These are phyloP conservation scores for Physella acuta DNA, from an alignment of 1,140 invertebrate species.

Conservation along the genomic window DNA sequence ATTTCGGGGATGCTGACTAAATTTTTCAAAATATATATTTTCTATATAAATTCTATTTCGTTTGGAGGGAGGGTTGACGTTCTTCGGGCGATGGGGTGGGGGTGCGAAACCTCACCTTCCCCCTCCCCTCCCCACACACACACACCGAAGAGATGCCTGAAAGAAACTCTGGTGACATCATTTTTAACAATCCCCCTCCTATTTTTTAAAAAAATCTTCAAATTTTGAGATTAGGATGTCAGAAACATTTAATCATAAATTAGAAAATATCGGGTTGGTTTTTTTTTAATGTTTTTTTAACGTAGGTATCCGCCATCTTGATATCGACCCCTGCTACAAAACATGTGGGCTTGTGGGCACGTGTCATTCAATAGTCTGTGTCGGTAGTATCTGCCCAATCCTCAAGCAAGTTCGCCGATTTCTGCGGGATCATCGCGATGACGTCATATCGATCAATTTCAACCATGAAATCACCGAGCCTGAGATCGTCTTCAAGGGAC, in stretches of 20 bases:
- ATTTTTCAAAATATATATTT: too few species aligned
- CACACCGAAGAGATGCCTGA: too few species aligned
- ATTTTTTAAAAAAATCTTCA: too few species aligned
- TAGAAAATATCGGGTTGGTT: not conserved
- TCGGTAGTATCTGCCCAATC: conserved; percentile 19
- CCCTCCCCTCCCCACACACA: too few species aligned
- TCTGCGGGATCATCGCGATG: conserved; percentile 14
- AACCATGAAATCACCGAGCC: conserved; percentile 29
- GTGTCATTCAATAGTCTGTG: conserved; percentile 25
- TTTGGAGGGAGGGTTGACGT: too few species aligned
- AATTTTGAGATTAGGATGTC: not conserved
- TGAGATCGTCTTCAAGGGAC: not conserved
- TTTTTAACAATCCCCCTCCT: too few species aligned
- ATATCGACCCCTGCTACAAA: conserved; percentile 27
- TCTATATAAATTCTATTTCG: too few species aligned
- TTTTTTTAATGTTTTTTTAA: not conserved
- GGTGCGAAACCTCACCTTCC: too few species aligned
- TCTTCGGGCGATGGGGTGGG: too few species aligned
- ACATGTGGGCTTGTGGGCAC: conserved; percentile 27
- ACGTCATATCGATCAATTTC: conserved; percentile 27
- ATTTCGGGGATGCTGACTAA: too few species aligned
- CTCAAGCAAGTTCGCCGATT: conserved; percentile 24
- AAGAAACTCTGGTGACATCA: too few species aligned
- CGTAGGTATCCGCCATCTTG: conserved; percentile 24
- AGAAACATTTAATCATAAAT: not conserved